A percentile compares a stretch with the other conserved stretches of the same genome.
phyloP scores from a whole-genome alignment of 2,797 vertebrate genomes.

The Corythornis leucogaster region DNA sequence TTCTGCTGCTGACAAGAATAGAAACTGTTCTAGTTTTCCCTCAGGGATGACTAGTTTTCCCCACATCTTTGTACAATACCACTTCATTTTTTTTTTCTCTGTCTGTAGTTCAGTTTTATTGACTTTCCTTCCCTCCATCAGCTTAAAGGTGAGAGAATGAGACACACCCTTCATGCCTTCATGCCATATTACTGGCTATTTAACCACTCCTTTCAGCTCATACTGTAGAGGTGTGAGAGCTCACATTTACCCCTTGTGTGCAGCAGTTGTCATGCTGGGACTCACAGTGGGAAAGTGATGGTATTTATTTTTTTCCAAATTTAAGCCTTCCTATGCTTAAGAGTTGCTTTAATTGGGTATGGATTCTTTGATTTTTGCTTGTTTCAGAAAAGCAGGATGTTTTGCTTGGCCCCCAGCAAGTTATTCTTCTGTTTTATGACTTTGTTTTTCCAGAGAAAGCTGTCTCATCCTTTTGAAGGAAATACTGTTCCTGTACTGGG shows the following conservation, averaged over 20 bases:
- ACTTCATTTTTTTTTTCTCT: neutral
- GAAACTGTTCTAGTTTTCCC: neutral
- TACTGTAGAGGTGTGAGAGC: neutral
- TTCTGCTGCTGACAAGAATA: neutral
- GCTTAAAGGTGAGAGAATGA: neutral
- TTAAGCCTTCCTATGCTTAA: neutral
- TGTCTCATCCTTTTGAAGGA: neutral
- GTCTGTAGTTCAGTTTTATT: neutral
- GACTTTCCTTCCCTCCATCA: neutral
- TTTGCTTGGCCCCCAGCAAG: neutral
- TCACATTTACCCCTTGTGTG: rapidly evolving
- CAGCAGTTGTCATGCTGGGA: neutral
- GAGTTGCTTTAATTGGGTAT: neutral
- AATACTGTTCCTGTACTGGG: neutral
- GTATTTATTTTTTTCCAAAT: neutral
- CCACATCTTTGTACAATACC: neutral
- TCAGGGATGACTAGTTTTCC: neutral
- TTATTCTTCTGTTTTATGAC: neutral
- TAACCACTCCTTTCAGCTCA: neutral
- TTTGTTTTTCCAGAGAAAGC: neutral
- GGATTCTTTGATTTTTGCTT: neutral
- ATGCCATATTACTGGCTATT: neutral
- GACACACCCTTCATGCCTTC: neutral
- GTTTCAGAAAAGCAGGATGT: neutral
- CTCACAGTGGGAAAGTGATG: neutral